phyloP scores from a whole-genome alignment of 92 coral and sea anemone species.

The Plumapathes pennacea region DNA sequence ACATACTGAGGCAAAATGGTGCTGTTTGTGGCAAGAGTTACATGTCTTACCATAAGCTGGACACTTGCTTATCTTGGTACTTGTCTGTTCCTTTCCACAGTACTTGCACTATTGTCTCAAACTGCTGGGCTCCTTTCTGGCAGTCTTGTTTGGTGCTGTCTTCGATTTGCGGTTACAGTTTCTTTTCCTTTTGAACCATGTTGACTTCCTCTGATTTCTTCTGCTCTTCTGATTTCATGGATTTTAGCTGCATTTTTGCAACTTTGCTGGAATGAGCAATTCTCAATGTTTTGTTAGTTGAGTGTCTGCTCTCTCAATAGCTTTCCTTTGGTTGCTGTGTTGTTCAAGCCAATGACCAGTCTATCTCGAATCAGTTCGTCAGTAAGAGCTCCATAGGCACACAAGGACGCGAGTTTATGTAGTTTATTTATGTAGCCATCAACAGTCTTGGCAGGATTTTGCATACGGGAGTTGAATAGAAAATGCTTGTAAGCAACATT shows the following conservation, averaged over 20 bases:
- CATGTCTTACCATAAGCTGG: slow-evolving; percentile 19
- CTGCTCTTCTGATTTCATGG: slow-evolving; percentile 13
- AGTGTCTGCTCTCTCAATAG: slow-evolving; percentile 22
- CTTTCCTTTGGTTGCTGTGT: slow-evolving; percentile 8
- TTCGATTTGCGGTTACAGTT: too few species aligned
- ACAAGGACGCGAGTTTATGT: slow-evolving; percentile 22
- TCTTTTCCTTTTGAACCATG: neutral
- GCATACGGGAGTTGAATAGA: slow-evolving; percentile 34
- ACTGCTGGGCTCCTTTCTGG: neutral
- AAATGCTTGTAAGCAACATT: slow-evolving; percentile 62
- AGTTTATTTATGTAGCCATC: slow-evolving; percentile 32
- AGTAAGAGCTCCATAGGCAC: slow-evolving; percentile 33
- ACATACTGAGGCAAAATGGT: slow-evolving; percentile 31
- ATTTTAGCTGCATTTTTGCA: slow-evolving; percentile 27
- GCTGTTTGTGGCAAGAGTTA: slow-evolving; percentile 15
- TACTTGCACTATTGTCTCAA: slow-evolving; percentile 1
- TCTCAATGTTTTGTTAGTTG: slow-evolving; percentile 13
- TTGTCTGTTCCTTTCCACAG: slow-evolving; percentile 17
- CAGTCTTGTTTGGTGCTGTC: neutral
- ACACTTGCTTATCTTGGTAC: slow-evolving; percentile 9
- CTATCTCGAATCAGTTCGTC: slow-evolving; percentile 43
- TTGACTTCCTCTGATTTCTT: slow-evolving; percentile 7
- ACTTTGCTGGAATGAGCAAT: slow-evolving; percentile 21
- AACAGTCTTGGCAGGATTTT: slow-evolving; percentile 25
- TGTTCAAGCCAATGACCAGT: slow-evolving; percentile 28